Conservation (phyloP, 2,113 vertebrate species). For the Periophthalmodon schlosseri region DNA sequence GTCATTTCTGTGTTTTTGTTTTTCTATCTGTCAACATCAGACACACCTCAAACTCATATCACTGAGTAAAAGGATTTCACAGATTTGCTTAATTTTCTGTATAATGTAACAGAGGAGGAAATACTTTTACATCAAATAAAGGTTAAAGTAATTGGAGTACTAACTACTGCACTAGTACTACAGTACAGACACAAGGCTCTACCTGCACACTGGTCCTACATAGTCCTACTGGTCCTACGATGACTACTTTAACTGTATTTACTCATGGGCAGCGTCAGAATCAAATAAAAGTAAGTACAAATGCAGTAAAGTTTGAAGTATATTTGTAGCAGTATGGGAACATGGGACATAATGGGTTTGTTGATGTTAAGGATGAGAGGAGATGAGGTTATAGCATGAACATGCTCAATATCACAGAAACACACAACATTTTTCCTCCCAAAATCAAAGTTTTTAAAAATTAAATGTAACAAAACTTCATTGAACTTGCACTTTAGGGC, state of each 20-base stretch:
- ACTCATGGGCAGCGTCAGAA: not conserved
- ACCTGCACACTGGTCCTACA: not conserved
- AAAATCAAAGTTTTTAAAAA: conserved; percentile 7
- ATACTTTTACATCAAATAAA: too few relatives aligned
- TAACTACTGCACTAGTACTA: not conserved
- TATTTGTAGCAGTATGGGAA: conserved; percentile 53
- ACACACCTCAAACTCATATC: conserved; percentile 36
- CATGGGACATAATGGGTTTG: conserved; percentile 64
- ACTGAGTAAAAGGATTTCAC: conserved; percentile 21
- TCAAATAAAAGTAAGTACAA: not conserved
- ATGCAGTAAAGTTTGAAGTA: too few relatives aligned
- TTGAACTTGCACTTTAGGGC: conserved; percentile 14
- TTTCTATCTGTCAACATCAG: conserved; percentile 21
- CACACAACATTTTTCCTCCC: not conserved
- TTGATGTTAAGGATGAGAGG: conserved; percentile 61
- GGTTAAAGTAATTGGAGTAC: not conserved
- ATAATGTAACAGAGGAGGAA: too few relatives aligned
- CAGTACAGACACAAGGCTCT: too few relatives aligned
- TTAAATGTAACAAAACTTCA: conserved; percentile 7
- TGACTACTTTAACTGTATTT: not conserved
- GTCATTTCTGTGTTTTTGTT: conserved; percentile 20
- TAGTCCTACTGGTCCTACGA: not conserved
- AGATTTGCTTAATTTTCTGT: too few relatives aligned
- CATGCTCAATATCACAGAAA: conserved; percentile 25
- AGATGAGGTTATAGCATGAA: conserved; percentile 55